Base-by-base conservation (phyloP, 37 sponge, comb jelly and placozoan genomes). In the Ianthella basta region DNA sequence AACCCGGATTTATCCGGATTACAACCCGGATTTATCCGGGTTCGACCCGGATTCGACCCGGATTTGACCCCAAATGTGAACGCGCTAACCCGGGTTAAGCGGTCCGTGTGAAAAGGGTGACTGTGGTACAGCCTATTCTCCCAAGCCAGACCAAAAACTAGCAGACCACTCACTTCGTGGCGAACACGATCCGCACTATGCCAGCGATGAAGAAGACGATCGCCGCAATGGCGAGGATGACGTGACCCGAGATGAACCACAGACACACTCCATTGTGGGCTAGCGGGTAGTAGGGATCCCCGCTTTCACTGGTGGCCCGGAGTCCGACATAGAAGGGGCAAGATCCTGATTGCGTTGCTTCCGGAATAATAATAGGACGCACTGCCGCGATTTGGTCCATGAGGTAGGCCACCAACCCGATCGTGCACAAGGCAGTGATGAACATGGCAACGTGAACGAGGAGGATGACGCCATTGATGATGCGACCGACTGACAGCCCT, bases 401-500 rank as follows among this genome's bases (percentile, higher is more conserved):
- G 19, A 87, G 65, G 34, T 2, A 21, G n/a, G 75, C 90, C 25
- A 89, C 61, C 1, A 44, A 14, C 25, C 93, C 93, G 4, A 87
- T 63, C 15, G 81, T 84, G 15, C 83, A 54, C 41, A 89, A 57
- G 40, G 83, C 68, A 13, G 89, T 61, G 6, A 92, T 40, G 55
- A 89, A 36, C 16, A 81, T 53, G 25, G 86, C 77, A 3, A 86
- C 21, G 37, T 82, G 87, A 55, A 79, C 25, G 8, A 92, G 15
- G 21, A 60, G 53, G 32, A 89, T 83, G 55, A 27, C 55, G 25
- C 59, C 21, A 61, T 89, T 92, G 77, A 92, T 55, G 20, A 80
- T 80, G 3, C 90, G 38, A 0, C 93, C 93, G 10, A 84, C 55
- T 0, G 87, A 87, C 25, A 82, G 79, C 27, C 91, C 83, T 79